Evolutionary conservation across 2,888 invertebrate species (phyloP).

Genomic region (Trachelus iudaicus): DNA sequence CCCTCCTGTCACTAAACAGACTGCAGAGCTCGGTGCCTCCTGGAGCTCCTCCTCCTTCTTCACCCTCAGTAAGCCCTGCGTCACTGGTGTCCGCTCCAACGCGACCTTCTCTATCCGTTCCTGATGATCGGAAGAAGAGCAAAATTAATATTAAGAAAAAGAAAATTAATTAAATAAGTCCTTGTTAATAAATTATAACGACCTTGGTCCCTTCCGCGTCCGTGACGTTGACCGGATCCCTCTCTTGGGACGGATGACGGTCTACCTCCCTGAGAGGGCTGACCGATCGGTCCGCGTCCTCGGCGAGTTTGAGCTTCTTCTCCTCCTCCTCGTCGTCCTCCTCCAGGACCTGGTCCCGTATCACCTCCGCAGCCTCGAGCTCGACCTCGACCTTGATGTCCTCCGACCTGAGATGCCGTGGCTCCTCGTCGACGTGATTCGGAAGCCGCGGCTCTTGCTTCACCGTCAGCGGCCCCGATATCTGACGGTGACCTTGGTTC

Average conservation of each 20-base stretch:
- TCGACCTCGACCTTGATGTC: constrained; percentile 70
- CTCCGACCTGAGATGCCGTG: constrained; percentile 56
- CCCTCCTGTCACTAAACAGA: constrained; percentile 38
- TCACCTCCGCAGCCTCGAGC: constrained; percentile 60
- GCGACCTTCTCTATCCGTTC: constrained; percentile 55
- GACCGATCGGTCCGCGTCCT: constrained; percentile 49
- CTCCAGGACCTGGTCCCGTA: constrained; percentile 33
- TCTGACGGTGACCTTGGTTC: constrained; percentile 28
- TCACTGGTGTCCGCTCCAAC: constrained; percentile 57
- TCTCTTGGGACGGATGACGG: constrained; percentile 43
- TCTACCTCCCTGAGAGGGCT: constrained; percentile 53
- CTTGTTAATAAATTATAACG: not conserved
- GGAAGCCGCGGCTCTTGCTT: constrained; percentile 38
- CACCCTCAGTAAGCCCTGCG: constrained; percentile 60
- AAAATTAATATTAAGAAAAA: not conserved
- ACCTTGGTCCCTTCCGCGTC: constrained; percentile 62
- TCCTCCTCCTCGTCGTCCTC: constrained; percentile 48
- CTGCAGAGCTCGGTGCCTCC: constrained; percentile 47
- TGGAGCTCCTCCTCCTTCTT: constrained; percentile 63
- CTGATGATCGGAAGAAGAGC: constrained; percentile 26
- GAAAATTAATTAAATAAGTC: not conserved
- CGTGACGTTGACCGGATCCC: constrained; percentile 48
- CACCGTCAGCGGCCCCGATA: constrained; percentile 21
- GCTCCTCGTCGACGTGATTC: constrained; percentile 41
- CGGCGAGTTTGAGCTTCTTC: constrained; percentile 54